A percentile compares a stretch with the other conserved stretches of the same genome.
These are phyloP conservation scores for Dromiciops gliroides DNA, from an alignment of 2,113 vertebrate genomes.

Conservation along the genomic window DNA sequence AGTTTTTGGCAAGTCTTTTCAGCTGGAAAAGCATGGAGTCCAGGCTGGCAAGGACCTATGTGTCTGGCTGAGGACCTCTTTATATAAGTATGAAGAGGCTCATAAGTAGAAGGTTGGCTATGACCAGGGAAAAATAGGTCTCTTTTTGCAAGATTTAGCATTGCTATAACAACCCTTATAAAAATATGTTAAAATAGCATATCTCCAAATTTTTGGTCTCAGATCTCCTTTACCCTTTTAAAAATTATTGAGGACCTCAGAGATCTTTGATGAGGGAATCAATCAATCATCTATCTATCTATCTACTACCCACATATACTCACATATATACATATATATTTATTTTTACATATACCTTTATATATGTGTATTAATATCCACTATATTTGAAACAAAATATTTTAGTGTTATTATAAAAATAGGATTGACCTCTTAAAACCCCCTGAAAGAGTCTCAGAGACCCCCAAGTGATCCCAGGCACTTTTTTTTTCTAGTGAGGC, in stretches of 20 bases:
- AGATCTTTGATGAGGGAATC: not conserved
- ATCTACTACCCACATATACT: no score
- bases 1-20: not conserved
- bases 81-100: not conserved
- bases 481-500: no score
- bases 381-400: not conserved
- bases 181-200: not conserved
- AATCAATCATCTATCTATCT: not conserved
- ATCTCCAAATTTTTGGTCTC: not conserved
- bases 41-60: not conserved
- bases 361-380: not conserved
- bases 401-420: not conserved
- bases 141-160: not conserved
- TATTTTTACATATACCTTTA: not conserved
- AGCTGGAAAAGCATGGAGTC: not conserved
- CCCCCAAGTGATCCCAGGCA: not conserved
- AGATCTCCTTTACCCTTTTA: not conserved
- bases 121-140: not conserved
- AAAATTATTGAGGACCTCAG: not conserved
- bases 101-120: not conserved
- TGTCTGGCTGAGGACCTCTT: not conserved
- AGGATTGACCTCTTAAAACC: not conserved
- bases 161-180: not conserved
- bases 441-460: not conserved
- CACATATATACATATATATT: not conserved